Evolutionary conservation across 2,888 invertebrate genomes (phyloP), one percentile per base, ranked within the genome.

Genomic region (Megalurothrips usitatus): DNA sequence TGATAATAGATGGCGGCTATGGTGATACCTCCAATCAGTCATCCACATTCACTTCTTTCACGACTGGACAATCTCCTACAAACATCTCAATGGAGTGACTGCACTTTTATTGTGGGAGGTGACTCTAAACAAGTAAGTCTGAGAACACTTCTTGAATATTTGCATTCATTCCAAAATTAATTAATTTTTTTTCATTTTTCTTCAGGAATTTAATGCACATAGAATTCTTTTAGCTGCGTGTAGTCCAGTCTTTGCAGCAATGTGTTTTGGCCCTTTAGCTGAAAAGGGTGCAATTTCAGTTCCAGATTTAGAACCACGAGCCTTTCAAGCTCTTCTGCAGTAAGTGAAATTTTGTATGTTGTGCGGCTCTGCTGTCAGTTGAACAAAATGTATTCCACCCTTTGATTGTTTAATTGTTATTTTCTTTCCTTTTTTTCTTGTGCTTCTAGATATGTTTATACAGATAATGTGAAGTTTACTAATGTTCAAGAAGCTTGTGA

Each of bases 191-290:
- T 52, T n/a, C 49, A 79, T 83, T 79, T 79, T 47, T 82, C 83
- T 79, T 63, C 82, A 23, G 81, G 82, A 79, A 83, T 84, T 91
- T 81, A 88, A 88, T 85, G 91, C 91, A 79, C 92, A 92, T 85
- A 91, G 90, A 86, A 86, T 92, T 81, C 89, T 92, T 83, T 85
- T 92, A 84, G 91, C 91, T n/a, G 90, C 90, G 82, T 90, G 90
- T 84, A 92, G 92, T 85, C 92, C 92, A 11, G 92, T 92, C 58
- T 92, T 92, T 87, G 91, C 92, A 86, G 91, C 91, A 47, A 91
- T 92, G 91, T 89, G 92, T 83, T 92, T 90, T 86, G 92, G 92
- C 0, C 89, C 91, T 19, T 84, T 92, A 84, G 90, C 91, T 58
- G 86, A 87, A 80, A 88, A 88, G 83, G 84, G 83, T 49, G 82